phyloP scores from a whole-genome alignment of 2,888 invertebrate species.

The Diploptera punctata region DNA sequence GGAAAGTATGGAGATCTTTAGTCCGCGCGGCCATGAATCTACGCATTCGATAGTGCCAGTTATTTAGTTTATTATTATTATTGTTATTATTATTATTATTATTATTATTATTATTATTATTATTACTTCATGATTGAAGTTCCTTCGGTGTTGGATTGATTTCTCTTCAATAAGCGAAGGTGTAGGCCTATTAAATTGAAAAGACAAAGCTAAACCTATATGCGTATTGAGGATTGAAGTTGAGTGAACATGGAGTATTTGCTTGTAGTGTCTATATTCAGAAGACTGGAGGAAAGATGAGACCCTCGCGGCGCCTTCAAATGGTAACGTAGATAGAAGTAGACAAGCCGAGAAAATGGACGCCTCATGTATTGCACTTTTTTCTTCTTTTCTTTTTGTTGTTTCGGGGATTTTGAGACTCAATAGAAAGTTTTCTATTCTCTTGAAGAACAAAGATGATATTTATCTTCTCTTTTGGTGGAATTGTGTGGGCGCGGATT shows the following conservation, averaged over 20 bases:
- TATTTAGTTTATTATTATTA: no score
- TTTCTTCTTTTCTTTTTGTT: not conserved
- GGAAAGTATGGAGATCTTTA: no score
- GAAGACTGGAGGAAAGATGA: constrained; percentile 34
- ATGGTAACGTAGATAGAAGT: constrained; percentile 2
- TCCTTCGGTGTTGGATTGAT: no score
- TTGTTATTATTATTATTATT: no score
- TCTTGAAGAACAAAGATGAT: constrained; percentile 19
- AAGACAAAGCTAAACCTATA: no score
- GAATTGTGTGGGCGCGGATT: constrained; percentile 32
- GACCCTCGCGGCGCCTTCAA: constrained; percentile 33
- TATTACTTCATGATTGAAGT: no score
- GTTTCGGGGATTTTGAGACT: constrained; percentile 39
- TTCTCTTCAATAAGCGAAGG: no score
- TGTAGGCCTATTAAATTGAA: no score
- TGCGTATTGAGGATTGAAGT: constrained; percentile 19
- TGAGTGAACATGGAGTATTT: not conserved
- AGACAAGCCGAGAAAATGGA: constrained; percentile 34
- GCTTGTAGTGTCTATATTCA: constrained; percentile 27
- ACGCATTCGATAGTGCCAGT: no score
- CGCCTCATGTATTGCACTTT: constrained; percentile 20
- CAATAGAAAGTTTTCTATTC: constrained; percentile 40
- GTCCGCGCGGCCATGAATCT: no score
- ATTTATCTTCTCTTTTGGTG: constrained; percentile 38
- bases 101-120: no score